A percentile compares a stretch with the other conserved stretches of the same genome.
Conservation (phyloP, 1,140 invertebrate species). For the Drosophila nasuta region DNA sequence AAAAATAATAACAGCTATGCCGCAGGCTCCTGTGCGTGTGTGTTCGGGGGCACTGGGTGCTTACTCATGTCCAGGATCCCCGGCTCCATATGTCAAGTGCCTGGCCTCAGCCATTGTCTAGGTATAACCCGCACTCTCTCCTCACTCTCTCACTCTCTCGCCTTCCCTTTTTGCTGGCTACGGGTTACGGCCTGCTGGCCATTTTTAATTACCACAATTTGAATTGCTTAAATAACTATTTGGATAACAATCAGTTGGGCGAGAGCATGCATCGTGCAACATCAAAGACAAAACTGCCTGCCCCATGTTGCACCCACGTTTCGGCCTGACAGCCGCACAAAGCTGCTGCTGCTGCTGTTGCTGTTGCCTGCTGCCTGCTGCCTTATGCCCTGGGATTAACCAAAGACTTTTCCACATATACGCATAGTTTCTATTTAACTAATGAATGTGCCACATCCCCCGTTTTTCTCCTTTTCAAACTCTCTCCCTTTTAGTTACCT, state of each 20-base stretch:
- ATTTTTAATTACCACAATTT: conserved; percentile 84
- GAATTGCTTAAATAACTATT: conserved; percentile 82
- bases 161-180: background rate
- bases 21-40: conserved; percentile 41
- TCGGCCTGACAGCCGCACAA: conserved; percentile 23
- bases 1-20: conserved; percentile 80
- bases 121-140: conserved; percentile 10
- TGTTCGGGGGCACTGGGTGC: conserved; percentile 34
- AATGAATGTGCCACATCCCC: conserved; percentile 31
- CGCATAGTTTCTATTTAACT: conserved; percentile 44
- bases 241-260: conserved; percentile 71
- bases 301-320: conserved; percentile 12
- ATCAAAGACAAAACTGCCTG: conserved; percentile 42
- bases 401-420: conserved; percentile 14
- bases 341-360: background rate
- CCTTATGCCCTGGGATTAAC: conserved; percentile 19
- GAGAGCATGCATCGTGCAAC: conserved; percentile 39
- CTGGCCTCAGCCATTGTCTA: conserved; percentile 50
- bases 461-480: background rate
- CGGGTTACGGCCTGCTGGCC: conserved; percentile 44
- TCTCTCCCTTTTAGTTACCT: background rate
- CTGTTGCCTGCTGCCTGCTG: conserved; percentile 2
- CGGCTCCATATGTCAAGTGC: conserved; percentile 74
- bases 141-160: background rate
- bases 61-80: conserved; percentile 34